Evolutionary conservation across 2,888 invertebrate species (phyloP), one percentile per base, ranked within the genome.

Genomic region (Tetheella fluctuosa): DNA sequence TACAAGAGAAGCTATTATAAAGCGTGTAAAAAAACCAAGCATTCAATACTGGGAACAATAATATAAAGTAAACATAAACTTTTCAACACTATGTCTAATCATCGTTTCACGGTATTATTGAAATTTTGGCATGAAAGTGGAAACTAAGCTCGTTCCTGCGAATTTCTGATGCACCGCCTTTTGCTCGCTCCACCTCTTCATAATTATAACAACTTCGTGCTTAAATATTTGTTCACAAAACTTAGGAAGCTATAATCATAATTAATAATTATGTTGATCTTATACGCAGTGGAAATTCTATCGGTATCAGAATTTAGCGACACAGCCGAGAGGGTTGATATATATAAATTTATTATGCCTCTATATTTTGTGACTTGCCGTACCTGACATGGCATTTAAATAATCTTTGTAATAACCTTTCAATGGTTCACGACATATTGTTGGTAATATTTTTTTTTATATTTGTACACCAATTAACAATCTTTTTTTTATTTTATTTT

Each of bases 131-230:
- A 39, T 39, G 39, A n/a, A 39, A 39, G 39, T n/a, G 10, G 17
- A 48, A 17, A 48, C 48, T 20, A 48, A 20, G 20, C n/a, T 48
- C 20, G 1, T 10, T 48, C 2, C 48, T 17, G 48, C 48, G 48
- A 8, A 7, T 48, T 42, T 48, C 48, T 20, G 48, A 48, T 48
- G 48, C 48, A 48, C 48, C 48, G 20, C 48, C 48, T 48, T 48
- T 48, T 48, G 48, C 20, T 17, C 17, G 20, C 48, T 20, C 10
- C 42, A 17, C 17, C 42, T 17, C 42, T 42, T 42, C 48, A 48
- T 48, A 48, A 48, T 48, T 48, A 48, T 48, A 34, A 48, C 17
- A 42, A 17, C 17, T 42, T 48, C 48, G 48, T 48, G 48, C 20
- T 20, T 10, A 7, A 17, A 48, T 42, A 42, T 48, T 48, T 48